A percentile compares a stretch with the other conserved stretches of the same genome.
phyloP scores from a whole-genome alignment of 2,113 vertebrate species.

The Oncorhynchus mykiss region DNA sequence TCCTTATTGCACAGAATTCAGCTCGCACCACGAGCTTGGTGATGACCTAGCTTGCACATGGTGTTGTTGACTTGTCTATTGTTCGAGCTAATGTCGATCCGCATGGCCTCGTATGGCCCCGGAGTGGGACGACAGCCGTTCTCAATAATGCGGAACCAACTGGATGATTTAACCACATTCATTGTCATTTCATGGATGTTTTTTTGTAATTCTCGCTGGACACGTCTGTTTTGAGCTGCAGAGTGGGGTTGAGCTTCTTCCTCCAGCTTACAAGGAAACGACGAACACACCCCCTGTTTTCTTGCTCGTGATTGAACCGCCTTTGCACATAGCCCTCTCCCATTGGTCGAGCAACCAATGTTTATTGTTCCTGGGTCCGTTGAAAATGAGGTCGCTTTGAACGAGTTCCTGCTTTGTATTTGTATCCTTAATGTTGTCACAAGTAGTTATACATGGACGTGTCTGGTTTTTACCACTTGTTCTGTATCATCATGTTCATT shows the following conservation, averaged over 20 bases:
- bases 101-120: too few species aligned
- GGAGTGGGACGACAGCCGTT: too few species aligned
- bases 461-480: background rate
- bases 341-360: constrained; percentile 19
- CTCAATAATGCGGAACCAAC: too few species aligned
- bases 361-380: constrained; percentile 4
- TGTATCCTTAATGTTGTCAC: background rate
- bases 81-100: too few species aligned
- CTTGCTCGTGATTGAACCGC: constrained; percentile 35
- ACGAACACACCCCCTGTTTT: constrained; percentile 38
- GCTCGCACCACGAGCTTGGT: too few species aligned
- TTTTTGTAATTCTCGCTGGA: background rate
- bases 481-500: background rate
- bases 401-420: background rate
- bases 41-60: too few species aligned
- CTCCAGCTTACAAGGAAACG: background rate
- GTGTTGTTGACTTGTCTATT: too few species aligned
- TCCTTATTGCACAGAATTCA: too few species aligned
- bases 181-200: background rate
- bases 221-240: background rate
- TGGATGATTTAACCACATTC: background rate
- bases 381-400: background rate
- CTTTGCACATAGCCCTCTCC: constrained; percentile 19
- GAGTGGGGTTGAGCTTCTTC: background rate
- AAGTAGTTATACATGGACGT: background rate